Percentiles rank a stretch among this genome's conserved stretches.
Evolutionary conservation across 2,113 vertebrate species (phyloP).

Genomic region (Falcunculus frontatus): DNA sequence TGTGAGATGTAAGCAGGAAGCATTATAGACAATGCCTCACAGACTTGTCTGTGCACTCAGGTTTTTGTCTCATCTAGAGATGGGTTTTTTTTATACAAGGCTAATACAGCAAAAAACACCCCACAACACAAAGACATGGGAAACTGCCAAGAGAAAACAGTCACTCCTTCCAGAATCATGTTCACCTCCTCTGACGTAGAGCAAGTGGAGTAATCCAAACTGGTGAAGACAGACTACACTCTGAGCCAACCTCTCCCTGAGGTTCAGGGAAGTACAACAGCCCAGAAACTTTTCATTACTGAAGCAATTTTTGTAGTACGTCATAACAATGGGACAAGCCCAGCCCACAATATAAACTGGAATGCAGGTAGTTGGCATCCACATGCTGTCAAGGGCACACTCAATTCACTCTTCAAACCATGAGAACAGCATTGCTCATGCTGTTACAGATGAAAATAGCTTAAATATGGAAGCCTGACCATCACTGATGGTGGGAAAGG

Average conservation of each 20-base stretch:
- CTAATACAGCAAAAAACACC: background rate
- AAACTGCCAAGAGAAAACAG: background rate
- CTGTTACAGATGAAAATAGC: background rate
- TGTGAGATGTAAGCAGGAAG: background rate
- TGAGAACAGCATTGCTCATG: background rate
- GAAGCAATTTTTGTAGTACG: background rate
- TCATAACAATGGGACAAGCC: background rate
- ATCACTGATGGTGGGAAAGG: background rate
- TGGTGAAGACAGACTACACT: background rate
- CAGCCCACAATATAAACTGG: background rate
- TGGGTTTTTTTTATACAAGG: background rate
- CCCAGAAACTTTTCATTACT: background rate
- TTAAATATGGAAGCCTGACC: background rate
- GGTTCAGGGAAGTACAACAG: background rate
- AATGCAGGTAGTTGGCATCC: background rate
- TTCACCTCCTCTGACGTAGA: background rate
- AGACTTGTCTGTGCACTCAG: background rate
- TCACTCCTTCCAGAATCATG: background rate
- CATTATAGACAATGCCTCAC: background rate
- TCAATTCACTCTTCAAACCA: background rate
- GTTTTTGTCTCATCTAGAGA: background rate
- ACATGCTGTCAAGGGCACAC: background rate
- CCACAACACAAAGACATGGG: background rate
- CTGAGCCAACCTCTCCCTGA: background rate
- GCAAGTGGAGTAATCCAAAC: rapidly evolving